Conservation (phyloP, 2,113 vertebrate species). For the Festucalex cinctus region DNA sequence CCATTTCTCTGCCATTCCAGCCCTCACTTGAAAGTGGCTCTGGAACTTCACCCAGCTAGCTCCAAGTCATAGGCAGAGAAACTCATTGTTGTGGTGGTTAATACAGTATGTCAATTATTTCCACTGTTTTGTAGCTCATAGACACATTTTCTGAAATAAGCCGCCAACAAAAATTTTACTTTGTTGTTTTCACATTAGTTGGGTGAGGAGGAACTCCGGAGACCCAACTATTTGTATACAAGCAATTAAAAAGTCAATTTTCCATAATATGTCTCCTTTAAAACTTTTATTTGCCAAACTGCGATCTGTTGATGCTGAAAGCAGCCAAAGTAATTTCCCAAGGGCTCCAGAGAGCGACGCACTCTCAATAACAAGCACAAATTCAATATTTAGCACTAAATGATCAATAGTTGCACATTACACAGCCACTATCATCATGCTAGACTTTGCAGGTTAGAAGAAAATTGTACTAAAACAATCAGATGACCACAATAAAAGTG, state of each 20-base stretch:
- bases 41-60: no score
- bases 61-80: no score
- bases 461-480: neutral
- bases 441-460: neutral
- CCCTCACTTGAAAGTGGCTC: no score
- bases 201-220: neutral
- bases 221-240: neutral
- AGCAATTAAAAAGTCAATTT: neutral
- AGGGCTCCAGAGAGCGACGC: neutral
- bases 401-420: neutral
- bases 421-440: neutral
- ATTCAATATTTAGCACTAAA: constrained; percentile 1
- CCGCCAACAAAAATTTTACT: neutral
- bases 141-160: neutral
- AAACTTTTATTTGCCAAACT: neutral
- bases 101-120: no score
- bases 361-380: neutral
- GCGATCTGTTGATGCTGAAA: constrained; percentile 7
- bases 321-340: constrained; percentile 5
- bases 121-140: no score
- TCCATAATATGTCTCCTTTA: constrained; percentile 1
- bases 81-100: no score
- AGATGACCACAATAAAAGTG: neutral
- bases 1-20: no score
- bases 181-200: neutral